Conservation (phyloP, 2,113 vertebrate genomes). For the Fregetta grallaria region DNA sequence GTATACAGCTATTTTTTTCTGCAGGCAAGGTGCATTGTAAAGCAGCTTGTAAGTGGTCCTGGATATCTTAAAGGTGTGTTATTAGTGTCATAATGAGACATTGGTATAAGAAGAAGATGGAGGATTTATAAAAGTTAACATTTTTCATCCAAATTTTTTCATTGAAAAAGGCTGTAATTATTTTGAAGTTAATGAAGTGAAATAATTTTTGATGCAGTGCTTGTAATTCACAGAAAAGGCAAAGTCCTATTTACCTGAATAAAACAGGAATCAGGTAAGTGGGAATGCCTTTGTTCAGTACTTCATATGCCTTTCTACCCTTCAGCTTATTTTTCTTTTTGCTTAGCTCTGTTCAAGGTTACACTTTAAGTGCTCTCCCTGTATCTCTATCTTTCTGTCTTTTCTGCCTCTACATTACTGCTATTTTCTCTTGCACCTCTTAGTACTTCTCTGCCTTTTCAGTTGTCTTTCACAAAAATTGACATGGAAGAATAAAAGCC, state of each 20-base stretch:
- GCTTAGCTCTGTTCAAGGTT: not conserved
- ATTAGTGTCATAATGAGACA: not conserved
- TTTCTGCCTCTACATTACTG: not conserved
- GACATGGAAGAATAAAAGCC: not conserved
- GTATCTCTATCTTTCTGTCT: not conserved
- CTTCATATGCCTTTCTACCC: not conserved
- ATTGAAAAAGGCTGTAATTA: not conserved
- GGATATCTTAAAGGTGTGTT: not conserved
- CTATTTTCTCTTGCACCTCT: not conserved
- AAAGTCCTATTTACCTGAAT: not conserved
- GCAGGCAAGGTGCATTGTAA: not conserved
- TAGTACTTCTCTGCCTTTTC: not conserved
- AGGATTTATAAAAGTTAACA: not conserved
- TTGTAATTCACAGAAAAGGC: not conserved
- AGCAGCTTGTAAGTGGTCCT: not conserved
- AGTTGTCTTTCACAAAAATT: not conserved
- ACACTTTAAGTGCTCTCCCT: not conserved
- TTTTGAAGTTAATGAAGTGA: not conserved
- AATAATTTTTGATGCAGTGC: not conserved
- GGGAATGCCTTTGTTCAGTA: not conserved
- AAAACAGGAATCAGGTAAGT: not conserved
- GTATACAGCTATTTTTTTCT: not conserved
- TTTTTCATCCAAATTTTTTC: not conserved
- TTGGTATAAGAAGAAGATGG: not conserved
- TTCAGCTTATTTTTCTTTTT: not conserved